phyloP scores from a whole-genome alignment of 1,140 invertebrate genomes.

The Matsumurasca onukii region DNA sequence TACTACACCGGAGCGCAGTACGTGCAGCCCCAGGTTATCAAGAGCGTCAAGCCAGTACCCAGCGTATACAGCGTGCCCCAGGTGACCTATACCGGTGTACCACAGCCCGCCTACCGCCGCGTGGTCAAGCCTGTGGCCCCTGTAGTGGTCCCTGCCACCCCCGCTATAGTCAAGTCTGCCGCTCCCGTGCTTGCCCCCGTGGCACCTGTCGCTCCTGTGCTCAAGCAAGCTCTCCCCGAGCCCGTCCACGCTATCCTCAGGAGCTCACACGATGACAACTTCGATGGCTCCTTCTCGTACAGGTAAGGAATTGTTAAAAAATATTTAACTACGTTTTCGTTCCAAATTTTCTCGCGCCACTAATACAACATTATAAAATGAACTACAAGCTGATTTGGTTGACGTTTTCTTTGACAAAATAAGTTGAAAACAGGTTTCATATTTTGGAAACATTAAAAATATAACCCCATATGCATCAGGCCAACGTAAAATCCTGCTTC shows the following conservation, averaged over 20 bases:
- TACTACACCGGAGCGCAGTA: not conserved
- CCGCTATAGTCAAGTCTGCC: not conserved
- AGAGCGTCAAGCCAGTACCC: not conserved
- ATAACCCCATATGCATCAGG: no score
- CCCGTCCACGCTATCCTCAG: constrained; percentile 49
- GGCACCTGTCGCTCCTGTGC: not conserved
- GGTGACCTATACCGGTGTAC: not conserved
- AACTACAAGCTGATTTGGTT: no score
- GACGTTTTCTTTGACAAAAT: no score
- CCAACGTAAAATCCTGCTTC: no score
- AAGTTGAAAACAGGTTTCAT: no score
- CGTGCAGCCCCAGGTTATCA: constrained; percentile 9
- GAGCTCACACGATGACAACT: constrained; percentile 50
- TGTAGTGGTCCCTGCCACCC: not conserved
- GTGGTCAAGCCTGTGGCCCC: not conserved
- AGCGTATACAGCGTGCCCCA: not conserved
- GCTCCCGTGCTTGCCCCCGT: not conserved
- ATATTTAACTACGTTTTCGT: not conserved
- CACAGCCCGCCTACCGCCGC: not conserved
- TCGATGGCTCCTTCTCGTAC: constrained; percentile 49
- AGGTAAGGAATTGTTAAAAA: constrained; percentile 40
- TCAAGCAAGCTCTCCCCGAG: constrained; percentile 13
- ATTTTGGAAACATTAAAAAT: no score
- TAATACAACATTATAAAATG: no score
- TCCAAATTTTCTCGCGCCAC: no score